Evolutionary conservation across 2,888 invertebrate species (phyloP).

Genomic region (Arctia plantaginis): DNA sequence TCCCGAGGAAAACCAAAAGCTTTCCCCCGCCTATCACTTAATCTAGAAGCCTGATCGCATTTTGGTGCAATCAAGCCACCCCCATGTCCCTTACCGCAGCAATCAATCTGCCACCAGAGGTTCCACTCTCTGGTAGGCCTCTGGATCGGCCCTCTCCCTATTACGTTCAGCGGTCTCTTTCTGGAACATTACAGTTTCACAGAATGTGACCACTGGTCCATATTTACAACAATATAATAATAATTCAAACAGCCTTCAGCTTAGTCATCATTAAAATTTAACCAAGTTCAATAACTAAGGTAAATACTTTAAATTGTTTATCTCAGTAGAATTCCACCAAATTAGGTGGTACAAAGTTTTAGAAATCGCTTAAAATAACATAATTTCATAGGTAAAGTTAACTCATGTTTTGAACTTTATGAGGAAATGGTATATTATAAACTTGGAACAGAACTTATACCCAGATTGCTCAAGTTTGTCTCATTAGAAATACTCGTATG

Average conservation of each 20-base stretch:
- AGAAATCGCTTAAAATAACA: conserved; percentile 5
- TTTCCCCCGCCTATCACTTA: too few relatives aligned
- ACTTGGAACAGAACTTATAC: conserved; percentile 7
- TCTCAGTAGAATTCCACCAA: background rate
- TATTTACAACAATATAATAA: background rate
- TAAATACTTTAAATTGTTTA: background rate
- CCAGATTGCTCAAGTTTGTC: conserved; percentile 14
- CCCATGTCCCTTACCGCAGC: too few relatives aligned
- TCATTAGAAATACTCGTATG: conserved; percentile 3
- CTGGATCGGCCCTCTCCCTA: too few relatives aligned
- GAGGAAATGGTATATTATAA: conserved; percentile 16
- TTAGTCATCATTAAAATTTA: background rate
- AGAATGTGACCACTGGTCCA: too few relatives aligned
- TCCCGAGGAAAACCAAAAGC: too few relatives aligned
- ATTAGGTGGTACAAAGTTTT: background rate
- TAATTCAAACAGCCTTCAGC: background rate
- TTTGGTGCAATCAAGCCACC: too few relatives aligned
- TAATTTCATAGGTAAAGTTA: conserved; percentile 15
- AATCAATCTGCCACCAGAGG: too few relatives aligned
- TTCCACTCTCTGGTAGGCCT: too few relatives aligned
- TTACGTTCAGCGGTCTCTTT: too few relatives aligned
- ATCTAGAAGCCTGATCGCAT: too few relatives aligned
- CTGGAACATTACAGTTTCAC: too few relatives aligned
- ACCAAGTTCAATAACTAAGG: too few relatives aligned
- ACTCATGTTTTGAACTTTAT: conserved; percentile 15